These are phyloP conservation scores for Pocillopora damicornis DNA, from an alignment of 64 coral and sea anemone genomes.

Conservation along the genomic window DNA sequence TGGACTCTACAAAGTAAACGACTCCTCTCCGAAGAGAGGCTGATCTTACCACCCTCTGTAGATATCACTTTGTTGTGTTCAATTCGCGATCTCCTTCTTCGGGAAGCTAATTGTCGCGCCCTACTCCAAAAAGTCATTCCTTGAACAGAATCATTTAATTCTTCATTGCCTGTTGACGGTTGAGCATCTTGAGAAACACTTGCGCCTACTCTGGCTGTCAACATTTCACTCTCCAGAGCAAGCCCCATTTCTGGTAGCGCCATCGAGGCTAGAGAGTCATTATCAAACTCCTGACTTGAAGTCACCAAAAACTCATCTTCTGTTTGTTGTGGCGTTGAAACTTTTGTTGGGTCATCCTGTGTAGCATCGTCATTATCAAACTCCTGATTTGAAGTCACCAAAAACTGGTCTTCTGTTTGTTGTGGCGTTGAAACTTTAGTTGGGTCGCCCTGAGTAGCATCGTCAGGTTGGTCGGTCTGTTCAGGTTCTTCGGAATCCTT, in stretches of 20 bases:
- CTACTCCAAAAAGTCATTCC: neutral
- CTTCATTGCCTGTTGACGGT: neutral
- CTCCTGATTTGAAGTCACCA: neutral
- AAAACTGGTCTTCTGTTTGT: neutral
- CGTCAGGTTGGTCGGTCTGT: no score
- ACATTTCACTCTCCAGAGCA: neutral
- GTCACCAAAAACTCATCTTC: neutral
- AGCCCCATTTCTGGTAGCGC: neutral
- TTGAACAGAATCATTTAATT: neutral
- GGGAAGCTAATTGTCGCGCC: neutral
- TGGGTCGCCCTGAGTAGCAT: neutral
- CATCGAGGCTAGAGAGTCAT: neutral
- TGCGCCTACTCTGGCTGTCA: slow-evolving; percentile 1
- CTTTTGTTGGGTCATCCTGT: neutral
- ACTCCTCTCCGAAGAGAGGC: neutral
- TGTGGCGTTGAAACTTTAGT: neutral
- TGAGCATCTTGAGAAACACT: neutral
- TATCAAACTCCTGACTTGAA: neutral
- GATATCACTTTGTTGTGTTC: neutral
- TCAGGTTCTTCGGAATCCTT: neutral
- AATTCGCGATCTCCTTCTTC: slow-evolving; percentile 2
- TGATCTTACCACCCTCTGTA: neutral
- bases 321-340: neutral
- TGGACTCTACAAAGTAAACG: neutral
- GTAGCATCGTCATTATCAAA: neutral